phyloP scores from a whole-genome alignment of 2,888 invertebrate genomes.

The Pyrochroa serraticornis region DNA sequence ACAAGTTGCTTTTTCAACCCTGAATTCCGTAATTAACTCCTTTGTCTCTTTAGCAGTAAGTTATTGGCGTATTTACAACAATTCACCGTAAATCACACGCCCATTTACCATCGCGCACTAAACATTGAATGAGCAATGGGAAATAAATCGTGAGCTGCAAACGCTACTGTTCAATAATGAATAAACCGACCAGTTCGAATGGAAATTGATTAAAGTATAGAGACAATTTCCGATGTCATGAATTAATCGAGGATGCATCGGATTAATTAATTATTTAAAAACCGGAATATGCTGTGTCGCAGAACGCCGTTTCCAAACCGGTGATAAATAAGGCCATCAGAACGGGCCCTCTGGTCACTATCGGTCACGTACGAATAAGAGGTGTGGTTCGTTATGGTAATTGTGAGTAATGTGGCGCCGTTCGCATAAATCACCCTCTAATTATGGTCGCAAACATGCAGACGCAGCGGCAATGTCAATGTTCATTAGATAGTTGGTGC shows the following conservation, averaged over 20 bases:
- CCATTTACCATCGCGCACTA: no score
- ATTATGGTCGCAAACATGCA: conserved; percentile 56
- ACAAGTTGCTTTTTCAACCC: no score
- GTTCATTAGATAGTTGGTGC: conserved; percentile 47
- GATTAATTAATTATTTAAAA: conserved; percentile 22
- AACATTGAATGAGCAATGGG: no score
- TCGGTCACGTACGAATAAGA: conserved; percentile 50
- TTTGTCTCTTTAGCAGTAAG: no score
- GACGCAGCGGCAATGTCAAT: conserved; percentile 55
- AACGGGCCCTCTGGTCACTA: conserved; percentile 35
- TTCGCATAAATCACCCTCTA: conserved; percentile 56
- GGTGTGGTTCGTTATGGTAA: conserved; percentile 57
- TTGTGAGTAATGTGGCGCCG: conserved; percentile 56
- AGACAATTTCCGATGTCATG: conserved; percentile 14
- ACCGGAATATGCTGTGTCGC: not conserved
- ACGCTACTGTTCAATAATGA: no score
- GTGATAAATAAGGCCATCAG: conserved; percentile 37
- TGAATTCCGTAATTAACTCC: no score
- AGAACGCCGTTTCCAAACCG: not conserved
- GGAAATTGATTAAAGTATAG: conserved; percentile 13
- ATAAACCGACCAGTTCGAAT: no score
- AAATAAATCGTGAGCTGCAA: no score
- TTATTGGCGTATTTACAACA: no score
- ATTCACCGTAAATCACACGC: no score
- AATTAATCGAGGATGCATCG: conserved; percentile 4